Percentiles rank a stretch among this genome's conserved stretches.
Conservation (phyloP, 1,140 invertebrate genomes). For the Riptortus pedestris region DNA sequence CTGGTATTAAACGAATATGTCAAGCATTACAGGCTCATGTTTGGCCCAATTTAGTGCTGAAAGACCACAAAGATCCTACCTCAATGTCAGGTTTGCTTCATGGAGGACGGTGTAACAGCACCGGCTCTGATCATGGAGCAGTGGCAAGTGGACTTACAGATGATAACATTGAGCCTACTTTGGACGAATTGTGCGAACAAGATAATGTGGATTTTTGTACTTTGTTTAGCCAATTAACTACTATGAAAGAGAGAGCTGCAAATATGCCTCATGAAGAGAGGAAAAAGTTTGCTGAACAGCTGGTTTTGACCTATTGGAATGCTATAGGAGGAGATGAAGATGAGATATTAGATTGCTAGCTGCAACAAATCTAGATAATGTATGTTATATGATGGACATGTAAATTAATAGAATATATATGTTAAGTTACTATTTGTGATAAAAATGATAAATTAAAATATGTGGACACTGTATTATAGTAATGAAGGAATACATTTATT, state of each 20-base stretch:
- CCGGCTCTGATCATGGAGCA: conserved; percentile 6
- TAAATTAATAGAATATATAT: too few relatives aligned
- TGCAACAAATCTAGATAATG: too few relatives aligned
- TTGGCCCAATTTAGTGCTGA: conserved; percentile 63
- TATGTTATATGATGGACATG: too few relatives aligned
- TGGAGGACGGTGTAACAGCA: conserved; percentile 19
- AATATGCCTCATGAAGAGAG: conserved; percentile 51
- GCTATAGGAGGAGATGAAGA: conserved; percentile 64
- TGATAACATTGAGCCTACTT: conserved; percentile 29
- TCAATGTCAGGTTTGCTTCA: conserved; percentile 23
- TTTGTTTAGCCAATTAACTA: conserved; percentile 47
- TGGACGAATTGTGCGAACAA: conserved; percentile 19
- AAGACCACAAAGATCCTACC: conserved; percentile 36
- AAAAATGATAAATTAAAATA: too few relatives aligned
- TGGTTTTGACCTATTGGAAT: conserved; percentile 67
- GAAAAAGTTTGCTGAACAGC: conserved; percentile 60
- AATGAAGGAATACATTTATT: too few relatives aligned
- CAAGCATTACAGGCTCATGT: conserved; percentile 64
- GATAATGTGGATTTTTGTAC: conserved; percentile 36
- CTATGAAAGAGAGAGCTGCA: conserved; percentile 57
- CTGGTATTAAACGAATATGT: conserved; percentile 58
- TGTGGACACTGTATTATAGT: too few relatives aligned
- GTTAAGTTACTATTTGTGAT: too few relatives aligned
- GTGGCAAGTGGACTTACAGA: conserved; percentile 26
- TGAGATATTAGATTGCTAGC: conserved; percentile 42